Evolutionary conservation across 2,113 vertebrate species (phyloP), one percentile per base, ranked within the genome.

Genomic region (Pheucticus melanocephalus): DNA sequence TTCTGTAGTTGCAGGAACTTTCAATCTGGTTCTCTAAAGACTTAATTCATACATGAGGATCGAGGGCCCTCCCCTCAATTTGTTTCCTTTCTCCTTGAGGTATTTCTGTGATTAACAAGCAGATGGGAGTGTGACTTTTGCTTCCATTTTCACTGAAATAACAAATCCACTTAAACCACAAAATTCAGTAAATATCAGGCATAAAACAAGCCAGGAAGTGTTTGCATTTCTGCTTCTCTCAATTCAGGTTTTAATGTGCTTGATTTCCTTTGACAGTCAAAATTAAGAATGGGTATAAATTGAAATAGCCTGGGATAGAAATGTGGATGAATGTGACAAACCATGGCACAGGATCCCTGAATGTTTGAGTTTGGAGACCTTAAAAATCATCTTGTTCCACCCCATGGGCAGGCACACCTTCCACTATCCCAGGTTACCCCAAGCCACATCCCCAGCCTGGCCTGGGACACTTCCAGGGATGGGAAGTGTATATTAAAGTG

Each of bases 91-190:
- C 56, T 60, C 37, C 73, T 88, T 12, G 7, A 63, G 59, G 54
- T 44, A n/a, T 77, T 82, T 84, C 15, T 37, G 40, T 37, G 42
- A 84, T 56, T 64, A 68, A 78, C 40, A 79, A 44, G 56, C 51
- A 93, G 45, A 45, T 57, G 21, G 8, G 40, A 82, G 42, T 24
- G 21, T 31, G 61, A 83, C 31, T 84, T 88, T 48, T 73, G 22
- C 51, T 91, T 78, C 72, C 40, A 23, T 75, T 88, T 81, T 66
- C 65, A n/a, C 39, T 64, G 40, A 53, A 92, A 31, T 40, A 91
- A 64, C 31, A 68, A 83, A 84, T 35, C 56, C 53, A 48, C 57
- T 60, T 44, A 64, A 70, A 79, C 56, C 7, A 42, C 1, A 54
- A 28, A 51, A 6, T 24, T 33, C 19, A 20, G 24, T 51, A 50